Conservation (phyloP, 2,797 vertebrate genomes). For the Lemur catta region DNA sequence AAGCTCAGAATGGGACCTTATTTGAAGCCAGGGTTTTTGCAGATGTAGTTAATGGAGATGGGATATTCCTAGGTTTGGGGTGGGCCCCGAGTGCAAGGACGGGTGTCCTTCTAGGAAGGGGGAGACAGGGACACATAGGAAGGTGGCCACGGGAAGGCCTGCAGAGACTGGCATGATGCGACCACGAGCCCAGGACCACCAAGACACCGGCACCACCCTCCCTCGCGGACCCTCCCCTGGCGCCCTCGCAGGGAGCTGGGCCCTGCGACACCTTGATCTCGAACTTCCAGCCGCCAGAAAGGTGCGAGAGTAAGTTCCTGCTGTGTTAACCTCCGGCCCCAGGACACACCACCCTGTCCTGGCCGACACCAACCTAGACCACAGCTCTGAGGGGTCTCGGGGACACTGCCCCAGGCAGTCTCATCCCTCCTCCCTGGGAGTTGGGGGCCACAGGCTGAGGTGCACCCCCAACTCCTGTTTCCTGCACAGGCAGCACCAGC, state of each 20-base stretch:
- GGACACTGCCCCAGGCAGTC: no score
- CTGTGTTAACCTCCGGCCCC: neutral
- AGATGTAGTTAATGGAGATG: no score
- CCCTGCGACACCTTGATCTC: rapidly evolving
- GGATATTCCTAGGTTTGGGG: neutral
- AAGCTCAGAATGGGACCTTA: neutral
- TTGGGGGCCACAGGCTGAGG: neutral
- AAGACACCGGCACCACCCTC: no score
- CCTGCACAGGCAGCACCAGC: neutral
- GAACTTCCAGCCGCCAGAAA: neutral
- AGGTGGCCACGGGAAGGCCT: rapidly evolving
- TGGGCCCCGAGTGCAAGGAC: no score
- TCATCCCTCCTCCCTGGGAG: rapidly evolving
- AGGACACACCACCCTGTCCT: rapidly evolving
- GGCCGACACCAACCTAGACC: rapidly evolving
- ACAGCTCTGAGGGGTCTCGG: rapidly evolving
- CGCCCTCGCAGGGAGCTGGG: neutral
- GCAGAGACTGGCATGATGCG: rapidly evolving
- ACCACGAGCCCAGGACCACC: neutral
- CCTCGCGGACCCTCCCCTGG: neutral
- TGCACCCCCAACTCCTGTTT: rapidly evolving
- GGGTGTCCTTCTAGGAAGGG: neutral
- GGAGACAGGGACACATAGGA: neutral
- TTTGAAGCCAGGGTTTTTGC: neutral
- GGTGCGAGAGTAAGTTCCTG: rapidly evolving